These are phyloP conservation scores for Empidonax alnorum DNA, from an alignment of 2,113 vertebrate genomes.

Conservation along the genomic window DNA sequence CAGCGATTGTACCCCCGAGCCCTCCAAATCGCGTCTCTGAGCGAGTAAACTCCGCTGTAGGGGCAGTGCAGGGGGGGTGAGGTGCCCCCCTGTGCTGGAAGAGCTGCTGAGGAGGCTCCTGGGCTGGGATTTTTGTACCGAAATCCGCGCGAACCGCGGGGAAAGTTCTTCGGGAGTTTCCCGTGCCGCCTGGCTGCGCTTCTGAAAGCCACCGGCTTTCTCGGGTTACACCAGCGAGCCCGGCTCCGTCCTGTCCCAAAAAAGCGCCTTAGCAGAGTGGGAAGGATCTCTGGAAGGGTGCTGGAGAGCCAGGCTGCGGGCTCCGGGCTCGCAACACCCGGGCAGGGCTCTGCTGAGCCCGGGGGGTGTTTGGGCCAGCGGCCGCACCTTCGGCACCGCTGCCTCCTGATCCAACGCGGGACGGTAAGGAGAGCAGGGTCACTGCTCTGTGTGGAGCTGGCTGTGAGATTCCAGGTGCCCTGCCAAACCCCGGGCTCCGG, in stretches of 20 bases:
- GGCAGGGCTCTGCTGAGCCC: background rate
- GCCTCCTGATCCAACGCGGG: rapidly evolving
- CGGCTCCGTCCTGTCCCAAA: background rate
- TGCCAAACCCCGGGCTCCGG: background rate
- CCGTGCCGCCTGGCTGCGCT: rapidly evolving
- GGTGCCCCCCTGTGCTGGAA: rapidly evolving
- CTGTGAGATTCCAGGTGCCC: background rate
- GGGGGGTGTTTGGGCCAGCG: background rate
- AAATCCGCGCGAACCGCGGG: rapidly evolving
- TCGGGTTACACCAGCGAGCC: background rate
- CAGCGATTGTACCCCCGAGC: rapidly evolving
- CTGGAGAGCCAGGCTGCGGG: background rate
- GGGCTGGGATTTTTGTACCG: background rate
- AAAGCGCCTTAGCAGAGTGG: background rate
- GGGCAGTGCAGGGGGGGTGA: rapidly evolving
- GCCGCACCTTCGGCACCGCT: background rate
- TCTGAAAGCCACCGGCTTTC: background rate
- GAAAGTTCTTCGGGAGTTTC: background rate
- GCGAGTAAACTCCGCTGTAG: background rate
- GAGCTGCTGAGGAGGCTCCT: background rate
- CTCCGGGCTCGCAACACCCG: background rate
- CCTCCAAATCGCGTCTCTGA: background rate
- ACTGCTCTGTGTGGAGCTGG: rapidly evolving
- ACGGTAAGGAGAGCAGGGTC: background rate
- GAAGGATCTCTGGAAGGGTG: background rate